Percentiles rank a stretch among this genome's conserved stretches.
These are phyloP conservation scores for Ganaspis brasiliensis DNA, from an alignment of 2,888 invertebrate species.

Conservation along the genomic window DNA sequence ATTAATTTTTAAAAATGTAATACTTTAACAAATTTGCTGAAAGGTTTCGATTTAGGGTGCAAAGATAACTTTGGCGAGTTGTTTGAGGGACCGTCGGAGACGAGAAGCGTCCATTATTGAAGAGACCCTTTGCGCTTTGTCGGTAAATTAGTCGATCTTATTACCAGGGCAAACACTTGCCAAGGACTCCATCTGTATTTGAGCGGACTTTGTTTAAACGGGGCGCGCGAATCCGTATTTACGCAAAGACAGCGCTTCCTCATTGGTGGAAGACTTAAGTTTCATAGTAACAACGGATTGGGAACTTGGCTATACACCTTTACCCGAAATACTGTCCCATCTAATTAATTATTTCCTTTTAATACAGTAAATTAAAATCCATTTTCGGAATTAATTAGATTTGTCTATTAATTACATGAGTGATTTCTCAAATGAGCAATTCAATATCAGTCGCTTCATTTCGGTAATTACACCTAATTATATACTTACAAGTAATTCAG, in stretches of 20 bases:
- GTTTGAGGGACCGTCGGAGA: conserved; percentile 5
- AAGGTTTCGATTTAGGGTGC: neutral
- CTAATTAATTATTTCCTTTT: neutral
- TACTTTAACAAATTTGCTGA: neutral
- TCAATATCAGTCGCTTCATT: no score
- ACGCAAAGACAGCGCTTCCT: conserved; percentile 73
- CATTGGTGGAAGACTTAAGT: conserved; percentile 72
- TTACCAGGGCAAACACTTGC: conserved; percentile 75
- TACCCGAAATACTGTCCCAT: conserved; percentile 63
- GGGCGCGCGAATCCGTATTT: conserved; percentile 79
- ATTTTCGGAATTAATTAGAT: neutral
- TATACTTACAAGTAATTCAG: no score
- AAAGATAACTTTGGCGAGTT: neutral
- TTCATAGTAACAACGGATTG: conserved; percentile 70
- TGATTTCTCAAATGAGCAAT: no score
- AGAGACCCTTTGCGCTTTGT: conserved; percentile 60
- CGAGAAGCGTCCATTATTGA: conserved; percentile 53
- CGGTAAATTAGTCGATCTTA: conserved; percentile 78
- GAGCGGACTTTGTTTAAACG: conserved; percentile 78
- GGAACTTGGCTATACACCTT: conserved; percentile 75
- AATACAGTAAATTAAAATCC: neutral
- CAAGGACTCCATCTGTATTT: conserved; percentile 79
- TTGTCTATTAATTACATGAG: no score
- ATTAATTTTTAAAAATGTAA: neutral
- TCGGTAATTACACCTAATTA: no score